Evolutionary conservation across 2,113 vertebrate species (phyloP), one percentile per base, ranked within the genome.

Genomic region (Bolborhynchus lineola): DNA sequence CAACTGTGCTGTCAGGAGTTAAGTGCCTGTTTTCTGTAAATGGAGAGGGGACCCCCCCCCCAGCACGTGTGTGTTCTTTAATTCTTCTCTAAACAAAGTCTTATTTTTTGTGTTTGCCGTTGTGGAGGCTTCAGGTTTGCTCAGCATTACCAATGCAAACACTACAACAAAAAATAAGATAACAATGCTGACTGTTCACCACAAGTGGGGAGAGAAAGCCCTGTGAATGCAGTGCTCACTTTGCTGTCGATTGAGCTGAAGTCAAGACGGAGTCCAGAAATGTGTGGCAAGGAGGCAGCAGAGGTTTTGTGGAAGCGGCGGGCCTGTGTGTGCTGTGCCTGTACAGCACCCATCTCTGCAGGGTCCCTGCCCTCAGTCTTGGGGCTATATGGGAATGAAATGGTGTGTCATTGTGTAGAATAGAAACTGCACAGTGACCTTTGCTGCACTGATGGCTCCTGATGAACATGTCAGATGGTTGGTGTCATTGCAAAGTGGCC

Each of bases 11-110:
- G 37, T 70, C 86, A 37, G 2, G 35, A 49, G 91, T 65, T 65
- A 94, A 93, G 46, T 67, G 39, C 68, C 39, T 35, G 37, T 82
- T 87, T 81, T 82, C 86, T 82, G 4, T 72, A 79, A 70, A 49
- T 5, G n/a, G 59, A 69, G 55, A 57, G 60, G 41, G 80, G 76
- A 76, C 86, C 88, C 42, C 86, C 88, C 42, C 76, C 89, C 82
- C 42, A 74, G 20, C 65, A 20, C 21, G 28, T 52, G 13, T 91
- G 81, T 37, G 46, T 92, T 93, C 94, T 95, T 77, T 78, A 75
- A 64, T 86, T 90, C 74, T 93, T 95, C 64, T 88, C 88, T 82
- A 92, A 97, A 93, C 92, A 69, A 82, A 83, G 77, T 52, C 59
- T 59, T 35, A 70, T 2, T 65, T 94, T 92, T 44, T 68, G 7